These are phyloP conservation scores for Epistrophella euchroma DNA, from an alignment of 2,888 invertebrate genomes.

Conservation along the genomic window DNA sequence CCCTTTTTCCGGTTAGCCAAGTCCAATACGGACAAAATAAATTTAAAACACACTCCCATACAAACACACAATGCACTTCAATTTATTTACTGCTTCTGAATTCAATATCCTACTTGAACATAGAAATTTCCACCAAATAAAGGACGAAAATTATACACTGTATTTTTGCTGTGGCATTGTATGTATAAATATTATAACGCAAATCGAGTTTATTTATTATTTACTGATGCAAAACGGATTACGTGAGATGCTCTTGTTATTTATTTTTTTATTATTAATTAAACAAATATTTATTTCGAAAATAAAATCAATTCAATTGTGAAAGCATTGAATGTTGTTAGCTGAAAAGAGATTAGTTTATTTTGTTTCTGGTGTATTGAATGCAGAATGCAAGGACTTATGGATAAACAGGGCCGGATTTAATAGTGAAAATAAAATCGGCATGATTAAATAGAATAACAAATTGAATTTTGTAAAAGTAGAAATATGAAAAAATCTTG, in stretches of 20 bases:
- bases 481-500: no score
- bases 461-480: no score
- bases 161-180: constrained; percentile 5
- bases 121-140: neutral
- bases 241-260: constrained; percentile 8
- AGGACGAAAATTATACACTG: neutral
- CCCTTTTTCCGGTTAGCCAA: constrained; percentile 32
- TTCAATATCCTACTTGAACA: constrained; percentile 11
- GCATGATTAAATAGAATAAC: no score
- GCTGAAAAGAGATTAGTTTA: constrained; percentile 50
- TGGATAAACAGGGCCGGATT: neutral
- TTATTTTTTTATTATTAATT: constrained; percentile 23
- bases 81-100: constrained; percentile 8
- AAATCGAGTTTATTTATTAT: constrained; percentile 34
- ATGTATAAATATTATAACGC: constrained; percentile 20
- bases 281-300: constrained; percentile 48
- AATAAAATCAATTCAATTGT: constrained; percentile 49
- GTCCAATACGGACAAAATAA: constrained; percentile 19
- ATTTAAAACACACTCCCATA: neutral
- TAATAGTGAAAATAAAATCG: no score
- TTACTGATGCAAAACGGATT: constrained; percentile 49
- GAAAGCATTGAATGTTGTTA: constrained; percentile 40
- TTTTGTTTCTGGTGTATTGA: constrained; percentile 5
- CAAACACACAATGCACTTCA: constrained; percentile 1
- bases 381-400: neutral